Base-by-base conservation (phyloP, 2,113 vertebrate genomes). In the Anhinga anhinga region DNA sequence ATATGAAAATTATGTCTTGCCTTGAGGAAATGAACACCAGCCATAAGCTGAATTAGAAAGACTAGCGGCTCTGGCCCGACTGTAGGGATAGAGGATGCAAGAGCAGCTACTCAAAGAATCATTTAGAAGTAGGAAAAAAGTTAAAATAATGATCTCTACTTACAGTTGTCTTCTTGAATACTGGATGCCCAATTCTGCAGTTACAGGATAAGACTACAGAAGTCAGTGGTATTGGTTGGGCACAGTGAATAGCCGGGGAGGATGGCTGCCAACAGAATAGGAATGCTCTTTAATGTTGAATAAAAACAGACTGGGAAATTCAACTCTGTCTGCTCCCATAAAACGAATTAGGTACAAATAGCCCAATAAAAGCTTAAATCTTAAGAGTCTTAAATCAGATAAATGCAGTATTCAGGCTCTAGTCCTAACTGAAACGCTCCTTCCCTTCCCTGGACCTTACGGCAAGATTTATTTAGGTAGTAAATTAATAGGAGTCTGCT, bases 171-270 rank as follows among this genome's bases (percentile, higher is more conserved):
- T 14, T 94, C 85, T 86, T 95, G 95, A 98, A 77, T 17, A 95
- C 34, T 30, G 97, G 97, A 40, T 98, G 94, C 40, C 96, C 93
- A 56, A 93, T 95, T 88, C 70, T 97, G 90, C 98, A 98, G 66
- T 15, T 96, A 53, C 97, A 94, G 70, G 93, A 19, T 50, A 95
- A 79, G 81, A 34, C 8, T 50, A 36, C 32, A 84, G 94, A 80
- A 71, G 82, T 81, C 40, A 7, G n/a, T 17, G 71, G 87, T 69
- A 78, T 52, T 56, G 97, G 91, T 18, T 97, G 85, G 61, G 73
- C 80, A 25, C 98, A 96, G 69, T 83, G 82, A 79, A 98, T 13
- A 42, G 81, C 42, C 30, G 86, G 77, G 87, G 94, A 95, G 40
- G 83, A 87, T 36, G 93, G 93, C 98, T 98, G 97, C 93, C 82